phyloP scores from a whole-genome alignment of 2,113 vertebrate species.

The Rhinogobius similis region DNA sequence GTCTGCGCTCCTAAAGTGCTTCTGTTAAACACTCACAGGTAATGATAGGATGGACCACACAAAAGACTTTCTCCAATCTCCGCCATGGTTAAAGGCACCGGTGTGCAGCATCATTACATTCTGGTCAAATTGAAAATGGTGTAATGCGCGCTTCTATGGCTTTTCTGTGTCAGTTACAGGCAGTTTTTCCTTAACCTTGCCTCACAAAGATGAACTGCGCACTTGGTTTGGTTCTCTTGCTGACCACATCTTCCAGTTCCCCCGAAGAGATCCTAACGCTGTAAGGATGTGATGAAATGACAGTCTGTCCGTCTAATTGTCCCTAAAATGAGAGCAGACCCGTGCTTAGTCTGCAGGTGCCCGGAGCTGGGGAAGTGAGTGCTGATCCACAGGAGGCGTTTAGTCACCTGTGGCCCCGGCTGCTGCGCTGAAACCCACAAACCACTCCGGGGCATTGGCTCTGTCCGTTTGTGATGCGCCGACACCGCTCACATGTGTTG shows the following conservation, averaged over 20 bases:
- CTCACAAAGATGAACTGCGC: conserved; percentile 5
- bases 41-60: conserved; percentile 21
- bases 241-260: neutral
- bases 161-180: conserved; percentile 27
- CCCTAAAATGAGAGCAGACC: conserved; percentile 59
- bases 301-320: conserved; percentile 53
- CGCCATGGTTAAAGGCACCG: conserved; percentile 27
- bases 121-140: conserved; percentile 33
- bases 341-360: conserved; percentile 45
- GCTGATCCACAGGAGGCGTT: conserved; percentile 36
- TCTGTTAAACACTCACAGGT: conserved; percentile 8
- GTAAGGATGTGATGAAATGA: conserved; percentile 34
- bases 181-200: conserved; percentile 12
- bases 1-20: neutral
- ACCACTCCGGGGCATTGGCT: conserved; percentile 33
- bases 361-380: conserved; percentile 24
- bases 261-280: conserved; percentile 8
- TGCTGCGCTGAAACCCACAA: conserved; percentile 19
- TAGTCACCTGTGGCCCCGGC: conserved; percentile 16
- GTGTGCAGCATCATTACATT: conserved; percentile 40
- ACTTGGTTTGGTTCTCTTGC: neutral
- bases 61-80: conserved; percentile 20
- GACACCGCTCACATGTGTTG: conserved; percentile 6
- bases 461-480: conserved; percentile 23
- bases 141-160: conserved; percentile 18